phyloP scores from a whole-genome alignment of 2,888 invertebrate species.

The Leucoptera coffeella region DNA sequence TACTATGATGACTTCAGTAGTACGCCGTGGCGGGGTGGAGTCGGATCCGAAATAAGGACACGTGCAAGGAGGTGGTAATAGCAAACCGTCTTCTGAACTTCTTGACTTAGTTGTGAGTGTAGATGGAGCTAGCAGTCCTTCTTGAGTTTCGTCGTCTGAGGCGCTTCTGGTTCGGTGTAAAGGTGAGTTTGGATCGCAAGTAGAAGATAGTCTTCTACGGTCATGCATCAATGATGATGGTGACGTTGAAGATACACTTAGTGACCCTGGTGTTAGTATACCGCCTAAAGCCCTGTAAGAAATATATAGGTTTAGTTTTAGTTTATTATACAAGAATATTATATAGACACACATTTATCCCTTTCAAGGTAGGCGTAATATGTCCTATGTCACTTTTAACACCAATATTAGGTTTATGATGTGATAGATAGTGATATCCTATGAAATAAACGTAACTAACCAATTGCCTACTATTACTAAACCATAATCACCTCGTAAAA shows the following conservation, averaged over 20 bases:
- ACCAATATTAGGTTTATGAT: too few relatives aligned
- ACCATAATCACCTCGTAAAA: too few relatives aligned
- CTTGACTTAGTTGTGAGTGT: conserved; percentile 32
- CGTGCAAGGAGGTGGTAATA: conserved; percentile 70
- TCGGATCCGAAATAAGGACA: conserved; percentile 76
- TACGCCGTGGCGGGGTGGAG: conserved; percentile 44
- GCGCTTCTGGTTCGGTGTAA: conserved; percentile 34
- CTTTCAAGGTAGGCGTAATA: too few relatives aligned
- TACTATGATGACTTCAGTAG: conserved; percentile 45
- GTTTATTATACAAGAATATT: too few relatives aligned
- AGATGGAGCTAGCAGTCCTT: conserved; percentile 29
- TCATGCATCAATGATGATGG: conserved; percentile 43
- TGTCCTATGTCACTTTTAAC: too few relatives aligned
- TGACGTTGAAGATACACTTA: conserved; percentile 40
- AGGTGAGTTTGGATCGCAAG: conserved; percentile 25
- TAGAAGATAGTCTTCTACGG: conserved; percentile 26
- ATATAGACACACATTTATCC: too few relatives aligned
- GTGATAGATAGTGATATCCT: too few relatives aligned
- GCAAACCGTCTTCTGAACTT: conserved; percentile 42
- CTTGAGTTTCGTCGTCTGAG: conserved; percentile 29
- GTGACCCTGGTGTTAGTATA: conserved; percentile 36
- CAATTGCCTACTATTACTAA: too few relatives aligned
- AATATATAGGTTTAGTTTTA: too few relatives aligned
- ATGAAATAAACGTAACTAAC: too few relatives aligned
- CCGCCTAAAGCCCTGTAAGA: too few relatives aligned